Base-by-base conservation (phyloP, 2,797 vertebrate species). In the Simalia tracyae region DNA sequence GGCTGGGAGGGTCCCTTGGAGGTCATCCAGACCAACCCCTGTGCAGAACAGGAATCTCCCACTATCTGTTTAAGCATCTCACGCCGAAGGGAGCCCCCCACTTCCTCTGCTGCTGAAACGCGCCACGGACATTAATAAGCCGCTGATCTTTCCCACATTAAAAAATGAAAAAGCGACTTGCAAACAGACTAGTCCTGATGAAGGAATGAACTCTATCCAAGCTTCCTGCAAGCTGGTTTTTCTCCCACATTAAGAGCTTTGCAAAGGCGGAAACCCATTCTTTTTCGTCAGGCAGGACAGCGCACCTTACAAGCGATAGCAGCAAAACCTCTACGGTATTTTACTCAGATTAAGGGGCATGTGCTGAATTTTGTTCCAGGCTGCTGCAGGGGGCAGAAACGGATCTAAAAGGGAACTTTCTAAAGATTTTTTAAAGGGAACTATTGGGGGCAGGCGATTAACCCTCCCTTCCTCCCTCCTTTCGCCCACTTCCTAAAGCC, bases 401-500 rank as follows among this genome's bases (percentile, higher is more conserved):
- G 46, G 72, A 10, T 19, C 36, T 46, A 46, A 42, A 81, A 46
- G 42, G 36, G 6, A 8, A 6, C 15, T 15, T 36, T 36, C 36
- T 36, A 36, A 36, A 36, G 36, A 36, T 36, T 36, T 36, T 36
- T 2, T 36, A 36, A 36, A 36, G 36, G 36, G 6, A 8, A 6
- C 15, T 15, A 42, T 19, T 76, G 36, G 31, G 50, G 68, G 68
- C 7, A 4, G 0, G 56, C 1, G 54, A 50, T 64, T 87, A 90
- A 66, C 19, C 17, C 2, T 28, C 17, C 11, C 46, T 89, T 72
- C 88, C 26, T 90, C n/a, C 63, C 36, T 85, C 93, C 90, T 89
- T 28, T 91, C 59, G 93, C 63, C 57, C 10, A 11, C 68, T 90
- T 92, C 94, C 92, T 0, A 0, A 64, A 1, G 92, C 86, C 91